phyloP scores from a whole-genome alignment of 2,797 vertebrate species.

The Philypnodon macrostomus region DNA sequence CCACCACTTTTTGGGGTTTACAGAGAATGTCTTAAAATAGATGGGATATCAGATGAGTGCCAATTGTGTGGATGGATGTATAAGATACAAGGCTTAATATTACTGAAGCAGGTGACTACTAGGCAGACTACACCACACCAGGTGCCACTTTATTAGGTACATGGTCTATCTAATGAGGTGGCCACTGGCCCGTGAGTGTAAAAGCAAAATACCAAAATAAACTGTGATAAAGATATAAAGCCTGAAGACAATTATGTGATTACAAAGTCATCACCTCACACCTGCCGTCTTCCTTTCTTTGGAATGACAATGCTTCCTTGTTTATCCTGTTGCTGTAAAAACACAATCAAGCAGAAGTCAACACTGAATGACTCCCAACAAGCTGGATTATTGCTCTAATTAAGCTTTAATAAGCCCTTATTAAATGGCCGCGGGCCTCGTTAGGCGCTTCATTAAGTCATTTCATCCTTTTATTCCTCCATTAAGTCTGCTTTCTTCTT shows the following conservation, averaged over 20 bases:
- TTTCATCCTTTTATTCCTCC: constrained; percentile 72
- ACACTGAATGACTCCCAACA: constrained; percentile 69
- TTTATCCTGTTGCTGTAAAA: constrained; percentile 61
- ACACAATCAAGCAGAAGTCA: constrained; percentile 63
- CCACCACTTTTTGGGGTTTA: too few relatives aligned
- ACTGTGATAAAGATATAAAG: neutral
- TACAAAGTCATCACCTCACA: constrained; percentile 1
- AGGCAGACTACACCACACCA: too few relatives aligned
- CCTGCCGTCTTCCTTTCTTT: constrained; percentile 38
- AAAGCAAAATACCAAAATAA: constrained; percentile 1
- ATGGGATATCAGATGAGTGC: too few relatives aligned
- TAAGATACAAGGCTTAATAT: too few relatives aligned
- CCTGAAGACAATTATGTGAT: constrained; percentile 1
- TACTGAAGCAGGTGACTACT: too few relatives aligned
- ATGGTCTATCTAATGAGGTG: too few relatives aligned
- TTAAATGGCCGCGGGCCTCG: constrained; percentile 71
- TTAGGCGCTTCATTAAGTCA: constrained; percentile 78
- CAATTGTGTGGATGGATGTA: too few relatives aligned
- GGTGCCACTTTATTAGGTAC: too few relatives aligned
- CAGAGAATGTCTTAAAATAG: too few relatives aligned
- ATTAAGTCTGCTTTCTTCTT: constrained; percentile 69
- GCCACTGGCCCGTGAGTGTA: too few relatives aligned
- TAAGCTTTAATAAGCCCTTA: constrained; percentile 74
- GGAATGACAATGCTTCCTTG: constrained; percentile 46
- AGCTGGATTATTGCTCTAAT: constrained; percentile 74